Evolutionary conservation across 64 coral and sea anemone species (phyloP).

Genomic region (Stichodactyla mertensii): DNA sequence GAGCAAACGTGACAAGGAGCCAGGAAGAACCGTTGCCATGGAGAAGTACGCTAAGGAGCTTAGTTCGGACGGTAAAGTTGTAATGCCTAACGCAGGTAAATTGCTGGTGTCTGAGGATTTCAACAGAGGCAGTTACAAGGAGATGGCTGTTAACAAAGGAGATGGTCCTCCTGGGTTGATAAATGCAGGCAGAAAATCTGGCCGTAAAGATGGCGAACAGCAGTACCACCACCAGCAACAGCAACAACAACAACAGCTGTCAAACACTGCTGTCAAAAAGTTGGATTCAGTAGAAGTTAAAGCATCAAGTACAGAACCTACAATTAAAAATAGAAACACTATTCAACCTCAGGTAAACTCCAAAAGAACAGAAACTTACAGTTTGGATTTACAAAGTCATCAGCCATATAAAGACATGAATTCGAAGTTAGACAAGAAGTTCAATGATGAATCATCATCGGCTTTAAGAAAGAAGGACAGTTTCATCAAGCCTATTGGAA

Average conservation of each 20-base stretch:
- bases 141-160: slow-evolving; percentile 57
- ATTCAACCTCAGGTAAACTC: background rate
- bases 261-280: background rate
- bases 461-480: background rate
- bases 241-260: background rate
- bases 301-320: background rate
- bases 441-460: background rate
- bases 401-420: background rate
- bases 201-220: slow-evolving; percentile 2
- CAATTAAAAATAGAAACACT: background rate
- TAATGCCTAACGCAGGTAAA: background rate
- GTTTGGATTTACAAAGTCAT: background rate
- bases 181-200: slow-evolving; percentile 5
- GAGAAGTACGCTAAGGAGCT: slow-evolving; percentile 21
- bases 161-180: slow-evolving; percentile 47
- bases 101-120: slow-evolving; percentile 25
- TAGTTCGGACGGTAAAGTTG: slow-evolving; percentile 1
- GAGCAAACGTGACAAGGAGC: slow-evolving; percentile 1
- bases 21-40: slow-evolving; percentile 11
- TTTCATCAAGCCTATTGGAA: background rate
- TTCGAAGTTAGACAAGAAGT: background rate
- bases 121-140: slow-evolving; percentile 35
- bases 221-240: background rate
- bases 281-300: background rate
- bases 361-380: background rate